A percentile compares a stretch with the other conserved stretches of the same genome.
Conservation (phyloP, 2,113 vertebrate genomes). For the Poecilia latipinna region DNA sequence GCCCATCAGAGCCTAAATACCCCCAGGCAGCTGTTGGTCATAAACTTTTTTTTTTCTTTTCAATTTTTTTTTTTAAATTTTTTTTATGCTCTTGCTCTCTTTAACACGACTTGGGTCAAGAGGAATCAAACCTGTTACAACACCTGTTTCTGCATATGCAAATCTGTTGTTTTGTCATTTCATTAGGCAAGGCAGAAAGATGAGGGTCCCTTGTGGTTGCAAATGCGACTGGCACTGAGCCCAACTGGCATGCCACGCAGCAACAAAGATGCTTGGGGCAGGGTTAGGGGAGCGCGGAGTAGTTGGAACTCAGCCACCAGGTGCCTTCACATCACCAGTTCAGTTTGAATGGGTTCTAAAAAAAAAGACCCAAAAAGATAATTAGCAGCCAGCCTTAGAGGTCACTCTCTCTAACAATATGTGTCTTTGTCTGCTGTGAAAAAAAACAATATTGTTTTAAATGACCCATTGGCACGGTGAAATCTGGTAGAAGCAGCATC, state of each 20-base stretch:
- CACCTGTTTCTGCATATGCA: constrained; percentile 94
- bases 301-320: constrained; percentile 69
- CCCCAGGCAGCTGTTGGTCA: constrained; percentile 89
- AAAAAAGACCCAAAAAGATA: constrained; percentile 59
- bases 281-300: constrained; percentile 57
- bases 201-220: constrained; percentile 84
- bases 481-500: not conserved
- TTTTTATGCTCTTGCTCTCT: constrained; percentile 34
- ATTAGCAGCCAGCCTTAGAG: not conserved
- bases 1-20: constrained; percentile 85
- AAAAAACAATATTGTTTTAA: constrained; percentile 64
- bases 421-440: constrained; percentile 50
- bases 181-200: constrained; percentile 85
- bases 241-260: constrained; percentile 77
- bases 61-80: constrained; percentile 62
- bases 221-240: constrained; percentile 84
- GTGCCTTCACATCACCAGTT: constrained; percentile 76
- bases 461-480: not conserved
- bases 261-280: constrained; percentile 46
- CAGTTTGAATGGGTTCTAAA: constrained; percentile 71
- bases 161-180: constrained; percentile 96
- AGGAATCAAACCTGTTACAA: constrained; percentile 93
- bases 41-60: constrained; percentile 73
- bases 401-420: constrained; percentile 19
- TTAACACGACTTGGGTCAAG: constrained; percentile 85